Conservation (phyloP, 2,113 vertebrate genomes). For the Choloepus hoffmanni region DNA sequence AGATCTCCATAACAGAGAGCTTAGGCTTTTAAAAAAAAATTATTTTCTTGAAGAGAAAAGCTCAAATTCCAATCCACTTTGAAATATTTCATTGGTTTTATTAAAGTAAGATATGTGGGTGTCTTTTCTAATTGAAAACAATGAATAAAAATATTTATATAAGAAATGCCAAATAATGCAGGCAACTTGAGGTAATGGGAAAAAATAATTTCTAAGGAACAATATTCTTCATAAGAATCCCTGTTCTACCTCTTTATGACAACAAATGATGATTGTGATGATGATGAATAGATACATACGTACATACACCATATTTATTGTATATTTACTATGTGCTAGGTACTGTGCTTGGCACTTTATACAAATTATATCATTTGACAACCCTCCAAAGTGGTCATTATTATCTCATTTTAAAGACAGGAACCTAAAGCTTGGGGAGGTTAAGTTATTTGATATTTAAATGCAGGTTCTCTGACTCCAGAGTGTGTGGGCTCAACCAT, state of each 20-base stretch:
- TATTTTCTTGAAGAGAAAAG: neutral
- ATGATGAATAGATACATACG: neutral
- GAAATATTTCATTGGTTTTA: neutral
- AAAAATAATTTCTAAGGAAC: neutral
- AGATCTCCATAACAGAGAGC: neutral
- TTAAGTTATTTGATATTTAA: neutral
- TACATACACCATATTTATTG: neutral
- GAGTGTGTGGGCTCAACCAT: neutral
- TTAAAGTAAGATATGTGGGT: neutral
- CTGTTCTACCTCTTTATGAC: neutral
- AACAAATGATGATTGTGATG: neutral
- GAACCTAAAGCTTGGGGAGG: neutral
- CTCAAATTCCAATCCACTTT: neutral
- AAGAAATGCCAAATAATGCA: neutral
- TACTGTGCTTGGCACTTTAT: neutral
- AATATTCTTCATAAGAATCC: neutral
- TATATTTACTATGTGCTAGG: neutral
- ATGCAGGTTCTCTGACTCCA: neutral
- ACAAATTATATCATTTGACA: neutral
- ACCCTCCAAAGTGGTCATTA: neutral
- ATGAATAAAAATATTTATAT: neutral
- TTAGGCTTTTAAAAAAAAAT: neutral
- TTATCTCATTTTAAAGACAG: neutral
- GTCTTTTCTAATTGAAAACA: conserved; percentile 15
- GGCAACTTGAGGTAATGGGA: neutral